Conservation (phyloP, 2,797 vertebrate species). For the Jordanella pulchra region DNA sequence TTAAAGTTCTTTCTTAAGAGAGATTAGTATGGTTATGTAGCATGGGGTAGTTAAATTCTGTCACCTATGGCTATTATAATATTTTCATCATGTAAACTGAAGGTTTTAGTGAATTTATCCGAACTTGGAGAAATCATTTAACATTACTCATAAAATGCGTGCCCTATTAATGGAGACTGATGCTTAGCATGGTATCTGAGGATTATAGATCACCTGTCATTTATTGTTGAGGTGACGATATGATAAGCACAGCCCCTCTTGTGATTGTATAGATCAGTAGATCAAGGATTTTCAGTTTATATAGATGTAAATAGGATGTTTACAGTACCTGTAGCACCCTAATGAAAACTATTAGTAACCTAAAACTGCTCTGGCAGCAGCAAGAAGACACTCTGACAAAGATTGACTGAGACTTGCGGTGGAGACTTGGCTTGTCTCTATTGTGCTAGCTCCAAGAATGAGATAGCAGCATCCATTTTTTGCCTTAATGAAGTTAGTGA, state of each 20-base stretch:
- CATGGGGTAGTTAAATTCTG: background rate
- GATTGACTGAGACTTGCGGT: constrained; percentile 64
- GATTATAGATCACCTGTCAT: constrained; percentile 73
- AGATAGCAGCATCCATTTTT: constrained; percentile 80
- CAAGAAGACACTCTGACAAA: constrained; percentile 62
- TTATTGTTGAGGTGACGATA: constrained; percentile 68
- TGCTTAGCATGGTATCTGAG: background rate
- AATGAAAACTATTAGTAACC: constrained; percentile 62
- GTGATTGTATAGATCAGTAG: constrained; percentile 75
- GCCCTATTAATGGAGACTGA: background rate
- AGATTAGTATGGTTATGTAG: background rate
- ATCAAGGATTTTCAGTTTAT: too few relatives aligned
- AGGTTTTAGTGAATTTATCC: background rate
- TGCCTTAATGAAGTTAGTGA: constrained; percentile 87
- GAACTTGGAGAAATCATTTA: constrained; percentile 1
- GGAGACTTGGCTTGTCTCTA: constrained; percentile 64
- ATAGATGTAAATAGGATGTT: constrained; percentile 43
- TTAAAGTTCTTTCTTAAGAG: background rate
- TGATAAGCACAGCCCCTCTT: constrained; percentile 78
- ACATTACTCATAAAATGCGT: background rate
- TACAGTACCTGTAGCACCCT: constrained; percentile 54
- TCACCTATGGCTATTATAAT: background rate
- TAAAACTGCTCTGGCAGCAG: constrained; percentile 62
- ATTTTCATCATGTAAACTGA: background rate
- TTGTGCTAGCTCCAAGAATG: constrained; percentile 76